A percentile compares a stretch with the other conserved stretches of the same genome.
These are phyloP conservation scores for Agrochola circellaris DNA, from an alignment of 2,888 invertebrate genomes.

Conservation along the genomic window DNA sequence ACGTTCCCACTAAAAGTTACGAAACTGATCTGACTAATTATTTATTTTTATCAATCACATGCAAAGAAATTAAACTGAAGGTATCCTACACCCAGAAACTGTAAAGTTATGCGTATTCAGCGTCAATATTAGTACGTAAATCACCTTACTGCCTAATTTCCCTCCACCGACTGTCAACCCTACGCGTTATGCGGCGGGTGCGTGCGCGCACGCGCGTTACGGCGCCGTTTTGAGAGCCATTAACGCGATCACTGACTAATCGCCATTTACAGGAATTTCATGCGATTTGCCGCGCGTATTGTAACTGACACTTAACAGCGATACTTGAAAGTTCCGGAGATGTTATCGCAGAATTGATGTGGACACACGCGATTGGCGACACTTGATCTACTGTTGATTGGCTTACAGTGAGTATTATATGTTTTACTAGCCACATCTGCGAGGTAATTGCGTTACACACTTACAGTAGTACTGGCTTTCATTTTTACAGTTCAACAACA, in stretches of 20 bases:
- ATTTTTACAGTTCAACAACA: too few species aligned
- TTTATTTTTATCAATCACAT: too few species aligned
- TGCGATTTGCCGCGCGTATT: slow-evolving; percentile 58
- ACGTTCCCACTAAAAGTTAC: too few species aligned
- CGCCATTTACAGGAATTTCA: slow-evolving; percentile 63
- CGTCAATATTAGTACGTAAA: neutral
- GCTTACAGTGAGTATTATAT: slow-evolving; percentile 9
- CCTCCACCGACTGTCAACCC: slow-evolving; percentile 47
- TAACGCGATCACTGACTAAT: slow-evolving; percentile 69
- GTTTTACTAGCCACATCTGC: slow-evolving; percentile 20
- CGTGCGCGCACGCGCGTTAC: slow-evolving; percentile 58
- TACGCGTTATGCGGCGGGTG: slow-evolving; percentile 47
- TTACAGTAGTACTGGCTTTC: too few species aligned
- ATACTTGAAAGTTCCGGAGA: slow-evolving; percentile 42
- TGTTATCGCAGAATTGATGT: slow-evolving; percentile 44
- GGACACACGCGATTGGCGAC: slow-evolving; percentile 15
- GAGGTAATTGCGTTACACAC: too few species aligned
- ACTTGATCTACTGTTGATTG: slow-evolving; percentile 47
- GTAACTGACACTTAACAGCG: slow-evolving; percentile 56
- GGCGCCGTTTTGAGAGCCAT: slow-evolving; percentile 64
- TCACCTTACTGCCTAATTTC: neutral
- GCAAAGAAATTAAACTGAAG: too few species aligned
- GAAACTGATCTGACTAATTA: too few species aligned
- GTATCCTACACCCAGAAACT: too few species aligned
- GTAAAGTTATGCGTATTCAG: too few species aligned